Evolutionary conservation across 23 tunicate genomes (phyloP).

Genomic region (Clavelina lepadiformis): DNA sequence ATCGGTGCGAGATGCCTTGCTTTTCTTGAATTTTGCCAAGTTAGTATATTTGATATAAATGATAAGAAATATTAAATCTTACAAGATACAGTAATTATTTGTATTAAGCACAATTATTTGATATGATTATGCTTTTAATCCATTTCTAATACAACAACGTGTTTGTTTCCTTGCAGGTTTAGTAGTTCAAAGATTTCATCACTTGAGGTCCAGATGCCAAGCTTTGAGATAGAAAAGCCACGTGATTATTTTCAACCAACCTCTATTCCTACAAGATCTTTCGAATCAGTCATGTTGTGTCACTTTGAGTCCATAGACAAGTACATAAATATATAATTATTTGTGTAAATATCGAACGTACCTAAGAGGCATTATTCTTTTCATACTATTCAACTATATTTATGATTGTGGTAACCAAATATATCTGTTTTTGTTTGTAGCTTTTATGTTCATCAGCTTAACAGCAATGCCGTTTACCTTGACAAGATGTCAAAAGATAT

Average conservation of each 20-base stretch:
- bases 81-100: not conserved
- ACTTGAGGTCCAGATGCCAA: conserved; percentile 8
- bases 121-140: not conserved
- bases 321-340: not conserved
- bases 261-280: conserved; percentile 14
- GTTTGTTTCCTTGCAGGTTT: conserved; percentile 11
- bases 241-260: conserved; percentile 36
- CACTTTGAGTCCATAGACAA: conserved; percentile 22
- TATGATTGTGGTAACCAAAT: not conserved
- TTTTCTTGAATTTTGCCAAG: conserved; percentile 44
- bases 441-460: conserved; percentile 57
- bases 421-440: conserved; percentile 11
- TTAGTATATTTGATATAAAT: not conserved
- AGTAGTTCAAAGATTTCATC: not conserved
- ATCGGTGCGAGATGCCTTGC: conserved; percentile 66
- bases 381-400: not conserved
- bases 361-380: not conserved
- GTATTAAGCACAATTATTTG: not conserved
- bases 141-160: too few relatives aligned
- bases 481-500: conserved; percentile 30
- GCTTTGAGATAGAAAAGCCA: not conserved
- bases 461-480: conserved; percentile 41
- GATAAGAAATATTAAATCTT: not conserved
- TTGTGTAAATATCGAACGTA: not conserved
- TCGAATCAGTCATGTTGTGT: conserved; percentile 17